A percentile compares a stretch with the other conserved stretches of the same genome.
Evolutionary conservation across 2,888 invertebrate species (phyloP).

Genomic region (Agonum fuliginosum): DNA sequence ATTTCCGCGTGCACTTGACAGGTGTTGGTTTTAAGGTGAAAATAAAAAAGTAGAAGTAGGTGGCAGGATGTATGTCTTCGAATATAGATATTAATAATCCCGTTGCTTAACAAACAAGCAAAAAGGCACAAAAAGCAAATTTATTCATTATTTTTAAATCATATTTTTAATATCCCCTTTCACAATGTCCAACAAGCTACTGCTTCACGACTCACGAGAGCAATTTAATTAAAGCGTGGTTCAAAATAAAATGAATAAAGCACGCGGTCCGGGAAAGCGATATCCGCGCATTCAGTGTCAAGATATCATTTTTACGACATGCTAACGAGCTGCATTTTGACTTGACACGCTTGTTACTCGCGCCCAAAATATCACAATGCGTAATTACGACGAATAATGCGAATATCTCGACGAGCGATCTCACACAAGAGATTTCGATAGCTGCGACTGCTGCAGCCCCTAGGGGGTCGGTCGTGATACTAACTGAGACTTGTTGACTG

Average conservation of each 20-base stretch:
- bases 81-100: conserved; percentile 45
- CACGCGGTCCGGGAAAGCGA: conserved; percentile 30
- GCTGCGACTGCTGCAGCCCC: not conserved
- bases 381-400: conserved; percentile 23
- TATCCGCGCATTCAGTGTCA: conserved; percentile 42
- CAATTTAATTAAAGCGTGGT: conserved; percentile 45
- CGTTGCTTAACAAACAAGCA: conserved; percentile 34
- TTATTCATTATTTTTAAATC: conserved; percentile 45
- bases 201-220: conserved; percentile 12
- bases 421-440: conserved; percentile 10
- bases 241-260: conserved; percentile 34
- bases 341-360: conserved; percentile 32
- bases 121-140: conserved; percentile 17
- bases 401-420: conserved; percentile 3
- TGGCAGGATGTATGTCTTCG: conserved; percentile 35
- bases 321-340: conserved; percentile 46
- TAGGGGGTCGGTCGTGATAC: not conserved
- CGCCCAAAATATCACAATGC: conserved; percentile 46
- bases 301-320: conserved; percentile 50
- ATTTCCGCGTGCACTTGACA: conserved; percentile 17
- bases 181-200: conserved; percentile 35
- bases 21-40: conserved; percentile 34
- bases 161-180: conserved; percentile 43
- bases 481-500: not conserved
- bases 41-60: conserved; percentile 32